Base-by-base conservation (phyloP, 1,140 invertebrate genomes). In the Lepidurus packardi region DNA sequence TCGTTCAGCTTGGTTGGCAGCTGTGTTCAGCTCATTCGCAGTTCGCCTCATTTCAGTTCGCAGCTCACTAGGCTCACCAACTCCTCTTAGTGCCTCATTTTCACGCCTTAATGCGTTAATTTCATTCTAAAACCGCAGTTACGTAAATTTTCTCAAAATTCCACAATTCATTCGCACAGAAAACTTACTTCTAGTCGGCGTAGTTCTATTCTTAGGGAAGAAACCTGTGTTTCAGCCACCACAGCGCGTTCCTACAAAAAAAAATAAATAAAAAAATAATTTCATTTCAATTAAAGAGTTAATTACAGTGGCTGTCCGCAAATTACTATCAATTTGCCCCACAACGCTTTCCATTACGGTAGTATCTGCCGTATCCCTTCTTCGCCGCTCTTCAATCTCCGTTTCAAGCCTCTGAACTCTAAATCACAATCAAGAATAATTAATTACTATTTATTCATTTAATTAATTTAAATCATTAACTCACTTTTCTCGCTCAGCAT, bases 1-100 rank as follows among this genome's bases (percentile, higher is more conserved):
- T 65, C 53, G 16, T 21, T 65, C 53, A 9, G 53, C 53, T 65
- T 65, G 53, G 53, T 65, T 65, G 53, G 53, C 53, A 65, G 53
- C 53, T 6, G 53, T 21, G 13, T 65, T 65, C 8, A 65, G 21
- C 21, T 65, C 53, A n/a, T n/a, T 13, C 53, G 53, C 53, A 65
- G 9, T 65, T 65, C 53, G 21, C 10, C 53, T 65, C 53, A 65
- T 21, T 3, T n/a, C 53, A 65, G 21, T n/a, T 65, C 53, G n/a
- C 13, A 65, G 53, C 21, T 65, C 53, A 65, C 53, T 65, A n/a
- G 53, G 53, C 21, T 65, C 53, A 65, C 13, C 9, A n/a, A 21
- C 53, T 65, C 53, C 53, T 65, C 53, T 65, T n/a, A 65, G 21
- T n/a, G 21, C 16, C 53, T 65, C 53, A 16, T 65, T 65, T 65